Conservation (phyloP, 2,888 invertebrate species). For the Stratiomys singularior region DNA sequence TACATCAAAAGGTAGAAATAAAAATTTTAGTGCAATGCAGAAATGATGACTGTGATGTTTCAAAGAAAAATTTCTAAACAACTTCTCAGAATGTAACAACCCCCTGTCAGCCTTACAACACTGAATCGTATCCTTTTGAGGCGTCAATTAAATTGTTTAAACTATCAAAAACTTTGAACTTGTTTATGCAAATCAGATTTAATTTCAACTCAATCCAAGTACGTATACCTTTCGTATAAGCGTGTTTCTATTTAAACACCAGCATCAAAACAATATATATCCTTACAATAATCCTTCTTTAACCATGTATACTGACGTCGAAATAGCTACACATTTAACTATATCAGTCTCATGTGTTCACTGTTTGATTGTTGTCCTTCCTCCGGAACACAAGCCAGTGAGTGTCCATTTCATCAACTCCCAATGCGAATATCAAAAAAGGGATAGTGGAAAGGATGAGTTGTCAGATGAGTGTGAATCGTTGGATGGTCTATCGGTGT, state of each 20-base stretch:
- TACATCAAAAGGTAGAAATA: too few relatives aligned
- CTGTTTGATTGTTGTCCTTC: slow-evolving; percentile 36
- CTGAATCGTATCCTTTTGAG: not conserved
- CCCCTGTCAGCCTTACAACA: not conserved
- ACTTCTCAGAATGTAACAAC: too few relatives aligned
- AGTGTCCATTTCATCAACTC: slow-evolving; percentile 30
- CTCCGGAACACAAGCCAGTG: not conserved
- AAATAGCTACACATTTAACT: not conserved
- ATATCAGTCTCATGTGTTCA: not conserved
- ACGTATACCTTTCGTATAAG: not conserved
- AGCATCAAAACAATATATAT: not conserved
- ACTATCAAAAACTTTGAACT: slow-evolving; percentile 20
- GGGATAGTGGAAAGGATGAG: not conserved
- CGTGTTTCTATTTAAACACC: not conserved
- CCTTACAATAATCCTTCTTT: not conserved
- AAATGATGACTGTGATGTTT: not conserved
- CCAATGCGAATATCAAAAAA: slow-evolving; percentile 40
- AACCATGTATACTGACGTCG: too few relatives aligned
- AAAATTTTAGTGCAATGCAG: too few relatives aligned
- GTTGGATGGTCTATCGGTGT: not conserved
- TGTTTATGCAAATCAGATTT: slow-evolving; percentile 47
- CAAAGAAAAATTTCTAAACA: not conserved
- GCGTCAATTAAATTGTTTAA: not conserved
- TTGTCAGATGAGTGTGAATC: not conserved
- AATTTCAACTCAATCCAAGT: slow-evolving; percentile 43